Evolutionary conservation across 2,888 invertebrate species (phyloP).

Genomic region (Teleiodes luculella): DNA sequence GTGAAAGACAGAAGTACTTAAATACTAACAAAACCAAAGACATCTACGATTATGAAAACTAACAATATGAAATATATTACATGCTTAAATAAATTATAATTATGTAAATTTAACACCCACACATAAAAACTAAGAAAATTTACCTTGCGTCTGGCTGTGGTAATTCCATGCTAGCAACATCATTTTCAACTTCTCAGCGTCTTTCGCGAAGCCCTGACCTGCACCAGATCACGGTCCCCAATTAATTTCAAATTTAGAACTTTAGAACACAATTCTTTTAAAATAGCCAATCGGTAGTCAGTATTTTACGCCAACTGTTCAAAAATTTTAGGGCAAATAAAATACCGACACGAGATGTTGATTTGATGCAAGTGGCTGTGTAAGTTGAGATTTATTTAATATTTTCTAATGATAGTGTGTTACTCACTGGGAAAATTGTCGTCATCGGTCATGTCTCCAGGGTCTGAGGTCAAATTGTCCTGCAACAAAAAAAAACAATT

Average conservation of each 20-base stretch:
- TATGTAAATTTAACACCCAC: not conserved
- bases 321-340: constrained; percentile 37
- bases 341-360: constrained; percentile 53
- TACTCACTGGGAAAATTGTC: constrained; percentile 84
- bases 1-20: too few species aligned
- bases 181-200: constrained; percentile 91
- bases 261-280: constrained; percentile 22
- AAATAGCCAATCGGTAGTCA: constrained; percentile 48
- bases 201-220: constrained; percentile 83
- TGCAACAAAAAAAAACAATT: constrained; percentile 70
- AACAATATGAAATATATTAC: too few species aligned
- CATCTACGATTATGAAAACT: too few species aligned
- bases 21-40: too few species aligned
- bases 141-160: constrained; percentile 87
- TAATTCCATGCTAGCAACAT: constrained; percentile 94
- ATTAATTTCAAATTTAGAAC: constrained; percentile 56
- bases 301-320: constrained; percentile 46
- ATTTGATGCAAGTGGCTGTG: constrained; percentile 76
- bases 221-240: constrained; percentile 76
- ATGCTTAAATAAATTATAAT: too few species aligned
- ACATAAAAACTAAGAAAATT: constrained; percentile 25
- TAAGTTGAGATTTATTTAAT: too few species aligned
- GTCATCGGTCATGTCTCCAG: constrained; percentile 83
- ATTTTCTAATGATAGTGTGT: too few species aligned
- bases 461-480: constrained; percentile 85